phyloP scores from a whole-genome alignment of 2,113 vertebrate species.

The Seriola aureovittata region DNA sequence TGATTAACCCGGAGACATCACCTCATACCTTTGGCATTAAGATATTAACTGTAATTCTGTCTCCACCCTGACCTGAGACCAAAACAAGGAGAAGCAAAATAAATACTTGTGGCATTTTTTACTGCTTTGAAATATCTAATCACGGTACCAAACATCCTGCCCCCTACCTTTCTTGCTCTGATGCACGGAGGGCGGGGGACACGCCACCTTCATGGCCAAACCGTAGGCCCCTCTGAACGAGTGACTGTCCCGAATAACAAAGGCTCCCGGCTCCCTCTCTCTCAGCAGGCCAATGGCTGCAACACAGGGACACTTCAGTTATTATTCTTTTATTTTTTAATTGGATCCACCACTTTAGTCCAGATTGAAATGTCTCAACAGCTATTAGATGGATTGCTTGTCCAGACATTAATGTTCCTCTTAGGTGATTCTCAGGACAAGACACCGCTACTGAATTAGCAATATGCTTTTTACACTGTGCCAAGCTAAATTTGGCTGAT shows the following conservation, averaged over 20 bases:
- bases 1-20: conserved; percentile 45
- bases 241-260: conserved; percentile 98
- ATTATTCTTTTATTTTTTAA: neutral
- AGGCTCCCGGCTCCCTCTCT: conserved; percentile 94
- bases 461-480: neutral
- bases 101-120: conserved; percentile 17
- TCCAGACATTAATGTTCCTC: neutral
- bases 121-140: neutral
- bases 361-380: neutral
- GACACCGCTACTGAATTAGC: neutral
- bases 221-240: conserved; percentile 97
- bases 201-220: conserved; percentile 97
- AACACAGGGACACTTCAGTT: conserved; percentile 9
- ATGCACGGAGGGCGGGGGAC: conserved; percentile 91
- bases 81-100: conserved; percentile 22
- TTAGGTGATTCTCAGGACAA: neutral
- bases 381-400: neutral
- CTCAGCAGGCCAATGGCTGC: conserved; percentile 93
- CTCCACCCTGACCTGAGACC: neutral
- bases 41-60: conserved; percentile 9
- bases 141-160: neutral
- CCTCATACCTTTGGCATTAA: conserved; percentile 38
- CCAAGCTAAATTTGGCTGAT: neutral
- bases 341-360: neutral
- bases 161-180: conserved; percentile 95